Evolutionary conservation across 1,140 invertebrate genomes (phyloP).

Genomic region (Ceratitis capitata): DNA sequence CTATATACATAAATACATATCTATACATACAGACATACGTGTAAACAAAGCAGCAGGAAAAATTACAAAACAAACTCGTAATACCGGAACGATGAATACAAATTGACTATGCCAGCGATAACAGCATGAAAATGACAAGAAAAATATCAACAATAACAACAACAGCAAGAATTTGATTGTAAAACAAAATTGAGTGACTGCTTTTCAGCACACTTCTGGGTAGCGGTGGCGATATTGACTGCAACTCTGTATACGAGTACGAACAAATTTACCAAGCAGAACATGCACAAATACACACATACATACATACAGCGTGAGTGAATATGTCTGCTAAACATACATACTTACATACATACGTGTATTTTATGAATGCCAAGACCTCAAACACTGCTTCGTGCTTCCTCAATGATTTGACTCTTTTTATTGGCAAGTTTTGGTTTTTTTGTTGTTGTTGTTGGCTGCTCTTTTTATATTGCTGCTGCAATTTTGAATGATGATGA

Average conservation of each 20-base stretch:
- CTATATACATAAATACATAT: too few relatives aligned
- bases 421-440: neutral
- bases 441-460: neutral
- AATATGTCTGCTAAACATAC: neutral
- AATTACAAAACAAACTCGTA: slow-evolving; percentile 30
- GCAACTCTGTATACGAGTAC: too few relatives aligned
- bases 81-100: slow-evolving; percentile 23
- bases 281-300: too few relatives aligned
- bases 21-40: neutral
- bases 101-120: slow-evolving; percentile 23
- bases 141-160: neutral
- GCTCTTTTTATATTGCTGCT: neutral
- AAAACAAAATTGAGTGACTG: slow-evolving; percentile 3
- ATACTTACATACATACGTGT: neutral
- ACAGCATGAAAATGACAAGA: slow-evolving; percentile 8
- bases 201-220: neutral
- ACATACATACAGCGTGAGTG: neutral
- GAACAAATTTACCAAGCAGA: too few relatives aligned
- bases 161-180: neutral
- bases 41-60: neutral
- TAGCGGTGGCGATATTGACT: too few relatives aligned
- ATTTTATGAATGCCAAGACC: too few relatives aligned
- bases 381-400: neutral
- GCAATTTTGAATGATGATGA: slow-evolving; percentile 29
- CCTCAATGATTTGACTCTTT: neutral